Conservation (phyloP, 2,888 invertebrate genomes). For the Caenorhabditis imperialis region DNA sequence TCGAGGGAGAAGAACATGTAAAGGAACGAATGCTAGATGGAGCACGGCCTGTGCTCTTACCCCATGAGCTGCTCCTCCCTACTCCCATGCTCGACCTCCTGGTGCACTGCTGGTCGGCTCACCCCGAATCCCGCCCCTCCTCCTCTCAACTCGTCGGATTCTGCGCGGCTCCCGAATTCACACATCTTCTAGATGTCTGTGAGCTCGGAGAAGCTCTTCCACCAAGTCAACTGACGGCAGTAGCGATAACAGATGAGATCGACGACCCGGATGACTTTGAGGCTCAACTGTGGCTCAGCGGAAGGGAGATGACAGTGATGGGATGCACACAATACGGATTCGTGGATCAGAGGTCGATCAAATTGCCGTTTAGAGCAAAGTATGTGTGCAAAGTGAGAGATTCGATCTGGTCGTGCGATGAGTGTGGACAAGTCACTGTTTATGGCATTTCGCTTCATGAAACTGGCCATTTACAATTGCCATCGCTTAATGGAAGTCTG, state of each 20-base stretch:
- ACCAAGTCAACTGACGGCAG: constrained; percentile 43
- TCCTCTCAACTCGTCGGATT: constrained; percentile 90
- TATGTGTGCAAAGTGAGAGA: constrained; percentile 56
- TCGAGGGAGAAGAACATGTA: constrained; percentile 95
- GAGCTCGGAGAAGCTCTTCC: constrained; percentile 81
- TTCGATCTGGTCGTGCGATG: constrained; percentile 59
- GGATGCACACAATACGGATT: constrained; percentile 77
- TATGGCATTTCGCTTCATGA: constrained; percentile 57
- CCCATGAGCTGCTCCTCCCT: constrained; percentile 81
- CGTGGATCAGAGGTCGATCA: constrained; percentile 75
- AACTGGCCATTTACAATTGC: constrained; percentile 51
- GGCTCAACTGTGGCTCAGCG: constrained; percentile 66
- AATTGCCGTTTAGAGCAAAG: constrained; percentile 34
- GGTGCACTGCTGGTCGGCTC: constrained; percentile 94
- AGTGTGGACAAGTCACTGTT: constrained; percentile 55
- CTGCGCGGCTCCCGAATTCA: constrained; percentile 85
- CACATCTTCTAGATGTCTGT: constrained; percentile 88
- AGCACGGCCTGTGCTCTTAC: constrained; percentile 89
- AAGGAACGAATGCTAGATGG: constrained; percentile 97
- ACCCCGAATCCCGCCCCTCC: constrained; percentile 87
- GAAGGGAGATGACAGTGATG: constrained; percentile 76
- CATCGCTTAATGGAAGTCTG: constrained; percentile 53
- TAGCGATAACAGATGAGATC: constrained; percentile 55
- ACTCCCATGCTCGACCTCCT: constrained; percentile 90
- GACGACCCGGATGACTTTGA: constrained; percentile 60